Conservation (phyloP, 2,797 vertebrate species). For the Pangasius larnaudii region DNA sequence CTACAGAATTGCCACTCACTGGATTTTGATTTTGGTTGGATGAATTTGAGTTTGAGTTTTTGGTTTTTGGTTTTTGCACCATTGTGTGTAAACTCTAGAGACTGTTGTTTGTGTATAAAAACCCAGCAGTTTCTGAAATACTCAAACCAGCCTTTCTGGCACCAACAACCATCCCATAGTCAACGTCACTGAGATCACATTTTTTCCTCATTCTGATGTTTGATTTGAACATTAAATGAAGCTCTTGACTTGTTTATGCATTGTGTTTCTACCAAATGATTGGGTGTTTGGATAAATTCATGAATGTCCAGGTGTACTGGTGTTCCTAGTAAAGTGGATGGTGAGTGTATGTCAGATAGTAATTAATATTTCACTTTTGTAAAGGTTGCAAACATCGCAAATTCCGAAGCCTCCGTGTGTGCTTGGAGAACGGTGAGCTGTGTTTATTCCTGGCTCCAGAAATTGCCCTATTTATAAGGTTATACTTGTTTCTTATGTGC, state of each 20-base stretch:
- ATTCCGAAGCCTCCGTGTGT: slow-evolving; percentile 57
- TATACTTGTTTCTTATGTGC: not conserved
- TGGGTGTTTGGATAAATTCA: not conserved
- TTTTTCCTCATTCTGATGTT: not conserved
- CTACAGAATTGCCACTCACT: not conserved
- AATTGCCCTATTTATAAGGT: not conserved
- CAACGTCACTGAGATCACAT: not conserved
- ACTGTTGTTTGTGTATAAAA: not conserved
- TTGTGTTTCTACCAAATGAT: not conserved
- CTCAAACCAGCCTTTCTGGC: not conserved
- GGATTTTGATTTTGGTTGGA: no score
- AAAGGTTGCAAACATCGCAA: slow-evolving; percentile 65
- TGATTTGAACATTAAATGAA: not conserved
- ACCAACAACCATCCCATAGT: no score
- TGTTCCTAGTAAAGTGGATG: slow-evolving; percentile 6
- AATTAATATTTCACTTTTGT: not conserved
- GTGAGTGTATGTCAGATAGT: not conserved
- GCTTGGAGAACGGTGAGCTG: slow-evolving; percentile 69
- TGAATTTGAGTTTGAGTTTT: no score
- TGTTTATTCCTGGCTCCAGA: not conserved
- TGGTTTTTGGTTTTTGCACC: not conserved
- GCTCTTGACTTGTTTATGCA: not conserved
- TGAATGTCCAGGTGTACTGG: not conserved
- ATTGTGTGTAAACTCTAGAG: not conserved
- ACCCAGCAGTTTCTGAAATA: not conserved